These are phyloP conservation scores for Conus betulinus DNA, from an alignment of 1,140 invertebrate genomes.

Conservation along the genomic window DNA sequence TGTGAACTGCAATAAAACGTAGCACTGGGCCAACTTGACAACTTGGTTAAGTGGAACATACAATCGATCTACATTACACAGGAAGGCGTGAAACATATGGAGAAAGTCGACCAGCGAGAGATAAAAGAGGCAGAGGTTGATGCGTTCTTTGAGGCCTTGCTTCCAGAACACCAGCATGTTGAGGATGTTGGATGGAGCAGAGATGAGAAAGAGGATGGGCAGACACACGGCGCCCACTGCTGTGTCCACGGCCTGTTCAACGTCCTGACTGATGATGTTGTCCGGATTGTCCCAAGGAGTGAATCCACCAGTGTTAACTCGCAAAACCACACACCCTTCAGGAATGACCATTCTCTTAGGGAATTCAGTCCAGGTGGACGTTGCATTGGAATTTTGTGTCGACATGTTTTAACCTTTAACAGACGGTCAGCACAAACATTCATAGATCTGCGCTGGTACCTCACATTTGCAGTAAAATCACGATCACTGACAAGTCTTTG, in stretches of 20 bases:
- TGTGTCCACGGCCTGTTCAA: background rate
- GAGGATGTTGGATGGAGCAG: conserved; percentile 7
- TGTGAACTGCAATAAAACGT: background rate
- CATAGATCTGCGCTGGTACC: too few species aligned
- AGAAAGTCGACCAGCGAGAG: background rate
- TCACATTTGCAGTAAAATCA: too few species aligned
- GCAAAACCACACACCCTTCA: too few species aligned
- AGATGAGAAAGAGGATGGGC: background rate
- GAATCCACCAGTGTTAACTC: background rate
- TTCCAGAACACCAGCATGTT: conserved; percentile 8
- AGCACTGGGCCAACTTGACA: background rate
- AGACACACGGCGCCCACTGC: background rate
- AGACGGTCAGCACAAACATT: too few species aligned
- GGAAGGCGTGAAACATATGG: background rate
- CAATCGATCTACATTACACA: background rate
- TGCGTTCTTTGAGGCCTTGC: conserved; percentile 2
- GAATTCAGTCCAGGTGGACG: too few species aligned
- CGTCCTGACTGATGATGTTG: background rate
- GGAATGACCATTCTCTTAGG: too few species aligned
- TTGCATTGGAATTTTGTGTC: too few species aligned
- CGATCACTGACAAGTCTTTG: too few species aligned
- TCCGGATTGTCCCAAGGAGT: background rate
- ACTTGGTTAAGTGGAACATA: background rate
- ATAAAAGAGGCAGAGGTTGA: conserved; percentile 6
- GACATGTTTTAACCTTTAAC: too few species aligned